Base-by-base conservation (phyloP, 2,797 vertebrate genomes). In the Sebastes hopkinsi region DNA sequence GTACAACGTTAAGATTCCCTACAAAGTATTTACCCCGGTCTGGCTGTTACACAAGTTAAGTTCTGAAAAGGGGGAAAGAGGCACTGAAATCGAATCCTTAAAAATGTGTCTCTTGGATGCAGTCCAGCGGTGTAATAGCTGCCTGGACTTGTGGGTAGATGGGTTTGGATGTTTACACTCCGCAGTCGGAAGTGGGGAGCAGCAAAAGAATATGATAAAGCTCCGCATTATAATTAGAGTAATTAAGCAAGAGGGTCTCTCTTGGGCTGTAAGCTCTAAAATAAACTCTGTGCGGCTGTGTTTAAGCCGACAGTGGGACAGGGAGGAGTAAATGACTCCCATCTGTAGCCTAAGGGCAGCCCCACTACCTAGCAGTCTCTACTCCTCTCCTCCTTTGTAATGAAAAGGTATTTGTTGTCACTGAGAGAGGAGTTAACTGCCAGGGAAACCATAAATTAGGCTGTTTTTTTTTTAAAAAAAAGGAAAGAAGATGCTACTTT, bases 331-430 rank as follows among this genome's bases (percentile, higher is more conserved):
- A 95, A 95, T 95, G 90, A 84, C 84, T 95, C 90, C 91, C 94
- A 94, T 95, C 83, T 96, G 94, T 93, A 92, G 90, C 94, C 92
- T 74, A 16, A 82, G 84, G 92, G 90, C 89, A 84, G 85, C 76
- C 83, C 78, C 80, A 76, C 91, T 94, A 93, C 90, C 90, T 84
- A 72, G 82, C 81, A 89, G 89, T 52, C 83, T 25, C 77, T 77
- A 81, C 89, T 84, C 73, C 72, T 92, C 81, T 91, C 80, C 83
- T 91, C 79, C 90, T 95, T 95, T 95, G 92, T 95, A 95, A 95
- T 94, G 91, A 96, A 93, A 95, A 93, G 91, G 92, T 95, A 94
- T 96, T 93, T 96, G 94, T 95, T 96, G 94, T 95, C 93, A 93
- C 91, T 66, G 89, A 88, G 87, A 92, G 88, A 93, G 88, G 92